Percentiles rank a stretch among this genome's conserved stretches.
These are phyloP conservation scores for Geodia barretti DNA, from an alignment of 37 sponge, comb jelly and placozoan species.

Conservation along the genomic window DNA sequence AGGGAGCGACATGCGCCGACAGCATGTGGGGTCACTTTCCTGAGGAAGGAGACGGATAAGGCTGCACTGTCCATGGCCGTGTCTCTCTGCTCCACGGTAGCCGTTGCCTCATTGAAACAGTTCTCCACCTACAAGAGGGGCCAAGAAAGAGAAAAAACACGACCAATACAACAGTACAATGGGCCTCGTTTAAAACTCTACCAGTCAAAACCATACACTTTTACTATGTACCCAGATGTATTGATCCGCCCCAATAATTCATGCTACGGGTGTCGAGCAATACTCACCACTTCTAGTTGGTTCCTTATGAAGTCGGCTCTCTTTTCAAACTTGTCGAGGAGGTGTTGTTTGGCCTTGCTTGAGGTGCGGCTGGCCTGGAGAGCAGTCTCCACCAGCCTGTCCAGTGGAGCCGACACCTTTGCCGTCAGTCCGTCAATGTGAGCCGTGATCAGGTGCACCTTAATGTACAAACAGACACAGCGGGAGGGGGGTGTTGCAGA, in stretches of 20 bases:
- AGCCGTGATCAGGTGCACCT: conserved; percentile 83
- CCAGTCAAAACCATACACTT: no score
- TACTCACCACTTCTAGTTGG: conserved; percentile 45
- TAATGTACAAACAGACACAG: not conserved
- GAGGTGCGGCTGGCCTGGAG: conserved; percentile 53
- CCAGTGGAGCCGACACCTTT: conserved; percentile 65
- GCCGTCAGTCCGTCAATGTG: conserved; percentile 82
- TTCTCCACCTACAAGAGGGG: not conserved
- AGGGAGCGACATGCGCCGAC: conserved; percentile 56
- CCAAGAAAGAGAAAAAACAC: no score
- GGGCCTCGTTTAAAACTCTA: no score
- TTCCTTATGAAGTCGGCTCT: conserved; percentile 13
- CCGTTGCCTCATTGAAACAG: conserved; percentile 1
- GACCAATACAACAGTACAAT: no score
- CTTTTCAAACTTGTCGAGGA: conserved; percentile 44
- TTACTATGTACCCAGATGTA: no score
- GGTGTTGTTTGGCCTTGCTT: conserved; percentile 52
- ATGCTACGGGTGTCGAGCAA: no score
- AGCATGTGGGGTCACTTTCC: conserved; percentile 67
- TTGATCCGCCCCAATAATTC: no score
- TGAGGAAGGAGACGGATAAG: conserved; percentile 44
- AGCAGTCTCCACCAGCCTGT: conserved; percentile 59
- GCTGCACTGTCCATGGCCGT: not conserved
- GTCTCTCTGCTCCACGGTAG: not conserved
- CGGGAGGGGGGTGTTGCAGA: not conserved